These are phyloP conservation scores for Hemichromis elongatus DNA, from an alignment of 2,113 vertebrate species.

Conservation along the genomic window DNA sequence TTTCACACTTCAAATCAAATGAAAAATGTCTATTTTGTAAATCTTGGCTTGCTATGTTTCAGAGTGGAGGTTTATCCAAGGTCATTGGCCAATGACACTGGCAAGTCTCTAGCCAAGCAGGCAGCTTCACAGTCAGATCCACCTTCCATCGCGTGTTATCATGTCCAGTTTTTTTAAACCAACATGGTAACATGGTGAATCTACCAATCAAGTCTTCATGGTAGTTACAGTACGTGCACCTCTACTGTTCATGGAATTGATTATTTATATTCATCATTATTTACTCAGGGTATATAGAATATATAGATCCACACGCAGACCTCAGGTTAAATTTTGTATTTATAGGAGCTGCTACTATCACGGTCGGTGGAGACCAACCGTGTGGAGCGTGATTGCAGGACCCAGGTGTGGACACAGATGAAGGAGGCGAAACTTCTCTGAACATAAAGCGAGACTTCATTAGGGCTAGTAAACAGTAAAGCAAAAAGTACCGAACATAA, in stretches of 20 bases:
- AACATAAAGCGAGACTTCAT: no score
- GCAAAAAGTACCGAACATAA: no score
- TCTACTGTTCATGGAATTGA: background rate
- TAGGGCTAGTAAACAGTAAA: no score
- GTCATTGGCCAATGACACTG: background rate
- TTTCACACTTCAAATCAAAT: background rate
- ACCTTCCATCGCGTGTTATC: background rate
- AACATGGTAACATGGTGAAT: background rate
- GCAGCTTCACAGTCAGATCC: background rate
- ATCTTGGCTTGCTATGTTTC: background rate
- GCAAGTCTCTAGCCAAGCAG: background rate
- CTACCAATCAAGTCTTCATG: background rate
- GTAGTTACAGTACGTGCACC: background rate
- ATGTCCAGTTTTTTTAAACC: background rate
- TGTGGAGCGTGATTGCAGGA: no score
- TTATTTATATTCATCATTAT: background rate
- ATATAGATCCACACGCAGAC: background rate
- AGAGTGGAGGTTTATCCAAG: background rate
- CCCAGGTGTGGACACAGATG: no score
- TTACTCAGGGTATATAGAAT: background rate
- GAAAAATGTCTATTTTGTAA: background rate
- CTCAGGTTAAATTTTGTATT: background rate
- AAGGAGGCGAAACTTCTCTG: no score
- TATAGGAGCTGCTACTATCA: background rate
- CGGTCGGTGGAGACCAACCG: no score